Conservation (phyloP, 2,113 vertebrate genomes). For the Halichoerus grypus region DNA sequence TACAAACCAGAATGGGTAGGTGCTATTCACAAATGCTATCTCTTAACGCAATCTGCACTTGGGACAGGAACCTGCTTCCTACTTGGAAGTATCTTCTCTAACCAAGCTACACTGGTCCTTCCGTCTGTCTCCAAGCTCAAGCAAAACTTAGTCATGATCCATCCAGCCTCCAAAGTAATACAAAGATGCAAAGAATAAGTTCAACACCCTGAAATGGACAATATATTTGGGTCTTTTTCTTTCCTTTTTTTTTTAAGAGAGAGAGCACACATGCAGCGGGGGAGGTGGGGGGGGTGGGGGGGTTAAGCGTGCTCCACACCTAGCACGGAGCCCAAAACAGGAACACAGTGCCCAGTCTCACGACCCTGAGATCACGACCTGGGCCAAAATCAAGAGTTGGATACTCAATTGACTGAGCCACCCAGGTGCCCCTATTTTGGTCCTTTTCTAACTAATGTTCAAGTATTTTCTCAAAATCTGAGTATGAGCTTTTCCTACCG, state of each 20-base stretch:
- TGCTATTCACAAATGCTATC: neutral
- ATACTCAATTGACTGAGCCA: neutral
- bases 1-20: neutral
- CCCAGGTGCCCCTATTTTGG: neutral
- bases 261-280: neutral
- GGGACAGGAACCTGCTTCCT: neutral
- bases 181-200: neutral
- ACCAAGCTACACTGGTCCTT: too few species aligned
- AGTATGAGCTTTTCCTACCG: neutral
- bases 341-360: neutral
- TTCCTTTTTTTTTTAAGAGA: neutral
- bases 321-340: neutral
- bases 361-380: neutral
- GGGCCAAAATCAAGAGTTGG: neutral
- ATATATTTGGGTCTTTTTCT: neutral
- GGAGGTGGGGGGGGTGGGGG: neutral
- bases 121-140: too few species aligned
- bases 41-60: neutral
- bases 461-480: neutral
- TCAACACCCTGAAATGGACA: neutral
- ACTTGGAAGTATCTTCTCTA: neutral
- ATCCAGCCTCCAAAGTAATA: neutral
- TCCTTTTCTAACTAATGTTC: neutral
- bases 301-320: too few species aligned
- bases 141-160: neutral